Percentiles rank a stretch among this genome's conserved stretches.
These are phyloP conservation scores for Agrilus mali DNA, from an alignment of 2,888 invertebrate genomes.

Conservation along the genomic window DNA sequence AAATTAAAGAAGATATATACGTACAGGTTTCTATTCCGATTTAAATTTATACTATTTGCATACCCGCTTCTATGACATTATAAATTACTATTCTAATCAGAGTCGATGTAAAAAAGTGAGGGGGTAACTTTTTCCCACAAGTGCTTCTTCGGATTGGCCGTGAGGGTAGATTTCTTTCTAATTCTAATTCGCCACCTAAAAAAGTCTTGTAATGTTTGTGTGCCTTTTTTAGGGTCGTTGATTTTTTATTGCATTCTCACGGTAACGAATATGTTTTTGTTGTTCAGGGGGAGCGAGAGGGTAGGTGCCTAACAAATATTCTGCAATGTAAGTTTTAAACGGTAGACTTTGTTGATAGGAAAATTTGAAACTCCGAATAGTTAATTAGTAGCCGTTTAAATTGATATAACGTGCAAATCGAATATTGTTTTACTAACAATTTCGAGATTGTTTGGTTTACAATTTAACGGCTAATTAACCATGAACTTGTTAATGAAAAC, in stretches of 20 bases:
- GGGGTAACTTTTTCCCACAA: conserved; percentile 26
- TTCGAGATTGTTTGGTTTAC: no score
- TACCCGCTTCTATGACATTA: conserved; percentile 17
- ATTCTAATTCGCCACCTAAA: conserved; percentile 22
- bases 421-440: no score
- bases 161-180: conserved; percentile 21
- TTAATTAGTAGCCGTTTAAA: no score
- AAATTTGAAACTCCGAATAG: no score
- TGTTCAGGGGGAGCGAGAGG: neutral
- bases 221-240: conserved; percentile 13
- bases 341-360: no score
- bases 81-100: conserved; percentile 26
- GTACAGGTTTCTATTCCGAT: conserved; percentile 15
- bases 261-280: conserved; percentile 20
- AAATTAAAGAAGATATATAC: conserved; percentile 30
- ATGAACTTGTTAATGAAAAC: no score
- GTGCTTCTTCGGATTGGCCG: conserved; percentile 13
- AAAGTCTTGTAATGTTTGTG: conserved; percentile 18
- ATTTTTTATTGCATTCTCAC: conserved; percentile 23
- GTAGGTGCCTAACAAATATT: no score
- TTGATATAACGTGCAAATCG: no score
- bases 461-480: no score
- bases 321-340: no score
- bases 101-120: conserved; percentile 14
- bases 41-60: conserved; percentile 18